These are phyloP conservation scores for Synergus umbraculus DNA, from an alignment of 2,888 invertebrate genomes.

Conservation along the genomic window DNA sequence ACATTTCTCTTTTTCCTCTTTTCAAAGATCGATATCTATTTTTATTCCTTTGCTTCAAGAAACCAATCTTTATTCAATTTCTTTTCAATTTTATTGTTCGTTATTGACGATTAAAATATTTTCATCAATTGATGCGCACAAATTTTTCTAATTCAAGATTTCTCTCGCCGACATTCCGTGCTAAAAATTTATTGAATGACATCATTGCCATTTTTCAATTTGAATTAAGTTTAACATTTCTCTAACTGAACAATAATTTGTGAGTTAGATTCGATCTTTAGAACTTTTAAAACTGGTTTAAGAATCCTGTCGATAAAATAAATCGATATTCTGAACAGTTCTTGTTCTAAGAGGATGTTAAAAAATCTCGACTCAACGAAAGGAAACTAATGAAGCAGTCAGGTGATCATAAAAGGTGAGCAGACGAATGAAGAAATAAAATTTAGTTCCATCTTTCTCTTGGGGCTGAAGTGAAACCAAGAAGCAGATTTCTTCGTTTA, in stretches of 20 bases:
- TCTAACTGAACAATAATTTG: not conserved
- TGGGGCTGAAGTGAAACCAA: conserved; percentile 54
- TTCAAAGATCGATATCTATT: conserved; percentile 33
- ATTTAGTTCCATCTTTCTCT: conserved; percentile 57
- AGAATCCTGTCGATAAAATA: conserved; percentile 18
- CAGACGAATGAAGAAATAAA: conserved; percentile 73
- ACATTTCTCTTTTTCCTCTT: conserved; percentile 44
- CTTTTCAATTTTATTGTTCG: not conserved
- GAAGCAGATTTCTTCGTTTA: conserved; percentile 65
- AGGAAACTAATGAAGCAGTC: conserved; percentile 71
- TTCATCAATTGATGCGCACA: no score
- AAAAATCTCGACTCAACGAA: conserved; percentile 45
- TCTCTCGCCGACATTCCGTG: no score
- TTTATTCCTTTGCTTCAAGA: conserved; percentile 13
- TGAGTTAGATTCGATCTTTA: not conserved
- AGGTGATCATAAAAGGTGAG: conserved; percentile 67
- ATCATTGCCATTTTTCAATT: no score
- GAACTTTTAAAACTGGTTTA: not conserved
- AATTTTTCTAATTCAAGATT: no score
- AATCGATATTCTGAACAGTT: conserved; percentile 2
- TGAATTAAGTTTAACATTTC: no score
- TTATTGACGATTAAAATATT: no score
- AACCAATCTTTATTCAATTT: not conserved
- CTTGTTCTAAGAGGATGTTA: not conserved
- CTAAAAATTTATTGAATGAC: no score